These are phyloP conservation scores for Myotis vivesi DNA, from an alignment of 2,797 vertebrate species.

Conservation along the genomic window DNA sequence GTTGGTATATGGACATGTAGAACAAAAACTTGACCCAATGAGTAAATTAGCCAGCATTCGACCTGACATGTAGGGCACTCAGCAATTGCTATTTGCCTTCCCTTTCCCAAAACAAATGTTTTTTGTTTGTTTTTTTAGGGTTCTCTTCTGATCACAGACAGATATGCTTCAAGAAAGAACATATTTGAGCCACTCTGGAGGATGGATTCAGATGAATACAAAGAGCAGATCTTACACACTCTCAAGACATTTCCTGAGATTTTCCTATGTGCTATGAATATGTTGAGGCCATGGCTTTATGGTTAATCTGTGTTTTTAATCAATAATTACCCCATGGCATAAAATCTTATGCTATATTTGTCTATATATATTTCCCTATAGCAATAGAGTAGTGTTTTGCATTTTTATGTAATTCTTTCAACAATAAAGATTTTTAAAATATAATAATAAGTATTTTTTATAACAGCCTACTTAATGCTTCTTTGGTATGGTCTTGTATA, in stretches of 20 bases:
- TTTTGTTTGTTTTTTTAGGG: background rate
- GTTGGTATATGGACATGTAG: background rate
- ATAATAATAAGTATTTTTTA: too few species aligned
- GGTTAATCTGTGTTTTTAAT: background rate
- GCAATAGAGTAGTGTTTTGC: background rate
- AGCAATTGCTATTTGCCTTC: background rate
- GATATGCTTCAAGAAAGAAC: background rate
- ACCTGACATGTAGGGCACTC: fast-evolving
- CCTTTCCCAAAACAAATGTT: background rate
- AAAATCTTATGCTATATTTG: background rate
- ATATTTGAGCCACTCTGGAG: background rate
- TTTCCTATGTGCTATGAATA: background rate
- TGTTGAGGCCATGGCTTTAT: background rate
- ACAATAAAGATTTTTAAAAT: too few species aligned
- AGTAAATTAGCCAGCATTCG: background rate
- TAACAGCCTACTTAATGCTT: background rate
- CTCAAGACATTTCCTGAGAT: background rate
- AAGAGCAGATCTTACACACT: background rate
- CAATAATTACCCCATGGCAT: background rate
- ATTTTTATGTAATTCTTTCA: too few species aligned
- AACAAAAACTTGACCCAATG: background rate
- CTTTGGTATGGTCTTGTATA: background rate
- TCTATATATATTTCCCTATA: background rate
- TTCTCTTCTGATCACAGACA: background rate
- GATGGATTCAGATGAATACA: background rate